Conservation (phyloP, 1,140 invertebrate species). For the Temnothorax curvispinosus region DNA sequence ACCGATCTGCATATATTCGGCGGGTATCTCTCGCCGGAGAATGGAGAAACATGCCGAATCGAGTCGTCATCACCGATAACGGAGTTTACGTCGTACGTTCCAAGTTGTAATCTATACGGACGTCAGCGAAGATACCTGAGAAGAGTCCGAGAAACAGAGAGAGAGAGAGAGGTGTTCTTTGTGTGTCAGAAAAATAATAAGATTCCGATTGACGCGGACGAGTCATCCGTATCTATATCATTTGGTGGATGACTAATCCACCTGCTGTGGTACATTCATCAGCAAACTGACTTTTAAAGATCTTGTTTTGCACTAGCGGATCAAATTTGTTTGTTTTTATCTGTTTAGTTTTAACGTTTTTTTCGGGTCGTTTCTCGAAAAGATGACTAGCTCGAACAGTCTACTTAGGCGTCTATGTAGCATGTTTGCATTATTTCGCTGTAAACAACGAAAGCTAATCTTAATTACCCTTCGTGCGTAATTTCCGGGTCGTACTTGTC, state of each 20-base stretch:
- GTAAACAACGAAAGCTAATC: neutral
- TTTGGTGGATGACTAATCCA: neutral
- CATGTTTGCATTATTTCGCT: neutral
- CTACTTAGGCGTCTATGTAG: no score
- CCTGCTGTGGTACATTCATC: neutral
- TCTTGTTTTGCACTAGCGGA: neutral
- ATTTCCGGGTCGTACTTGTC: neutral
- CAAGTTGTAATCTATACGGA: neutral
- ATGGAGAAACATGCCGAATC: neutral
- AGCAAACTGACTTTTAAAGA: neutral
- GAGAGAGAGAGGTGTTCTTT: no score
- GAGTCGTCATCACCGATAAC: neutral
- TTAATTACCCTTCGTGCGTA: neutral
- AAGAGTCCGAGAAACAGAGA: neutral
- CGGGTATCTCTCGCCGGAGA: neutral
- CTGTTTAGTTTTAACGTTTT: no score
- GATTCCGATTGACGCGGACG: neutral
- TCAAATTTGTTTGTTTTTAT: neutral
- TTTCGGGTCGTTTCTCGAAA: no score
- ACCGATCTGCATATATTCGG: neutral
- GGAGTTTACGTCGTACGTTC: neutral
- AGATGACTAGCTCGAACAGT: neutral
- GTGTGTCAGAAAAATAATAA: constrained; percentile 10
- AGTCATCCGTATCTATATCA: neutral
- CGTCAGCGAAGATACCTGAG: neutral